Base-by-base conservation (phyloP, 2,888 invertebrate species). In the Muscina levida region DNA sequence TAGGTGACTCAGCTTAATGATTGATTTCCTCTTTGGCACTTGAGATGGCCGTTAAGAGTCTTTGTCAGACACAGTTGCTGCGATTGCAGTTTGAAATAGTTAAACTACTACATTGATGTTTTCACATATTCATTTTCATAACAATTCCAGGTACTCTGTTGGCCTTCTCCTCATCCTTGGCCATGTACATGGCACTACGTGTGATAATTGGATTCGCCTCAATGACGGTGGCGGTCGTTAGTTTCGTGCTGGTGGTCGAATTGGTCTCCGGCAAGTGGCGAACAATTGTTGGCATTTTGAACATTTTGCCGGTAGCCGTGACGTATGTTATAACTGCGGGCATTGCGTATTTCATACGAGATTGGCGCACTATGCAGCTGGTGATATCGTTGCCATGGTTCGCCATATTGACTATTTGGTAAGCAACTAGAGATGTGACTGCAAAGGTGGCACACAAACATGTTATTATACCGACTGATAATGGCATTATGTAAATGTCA, bases 161-260 rank as follows among this genome's bases (percentile, higher is more conserved):
- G 78, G 92, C 93, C 56, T 92, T 94, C 86, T 91, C 92, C 22
- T 92, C 93, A 62, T 93, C 92, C 88, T 92, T 93, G 87, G 90
- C 92, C 84, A 89, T 93, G 84, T 94, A 92, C 88, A 91, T 93
- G 91, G 84, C 87, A 82, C 84, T 91, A 66, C 90, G 94, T 83
- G 92, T 92, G 79, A 86, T 93, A 79, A 90, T 93, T 84, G 94
- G 94, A 79, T 93, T 92, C 89, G 92, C 93, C 83, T 93, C 93
- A 77, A 93, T 94, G 86, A 93, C 94, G 76, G 89, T 90, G 83
- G 87, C 89, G 82, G 94, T 96, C 83, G 95, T 96, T 67, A 93
- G 93, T 76, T 94, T 94, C 88, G 94, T 94, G 37, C 89, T 94
- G 56, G 92, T 93, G 70, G 93, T 94, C 85, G 94, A 94, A 90